Evolutionary conservation across 2,888 invertebrate species (phyloP).

Genomic region (Cerastis rubricosa): DNA sequence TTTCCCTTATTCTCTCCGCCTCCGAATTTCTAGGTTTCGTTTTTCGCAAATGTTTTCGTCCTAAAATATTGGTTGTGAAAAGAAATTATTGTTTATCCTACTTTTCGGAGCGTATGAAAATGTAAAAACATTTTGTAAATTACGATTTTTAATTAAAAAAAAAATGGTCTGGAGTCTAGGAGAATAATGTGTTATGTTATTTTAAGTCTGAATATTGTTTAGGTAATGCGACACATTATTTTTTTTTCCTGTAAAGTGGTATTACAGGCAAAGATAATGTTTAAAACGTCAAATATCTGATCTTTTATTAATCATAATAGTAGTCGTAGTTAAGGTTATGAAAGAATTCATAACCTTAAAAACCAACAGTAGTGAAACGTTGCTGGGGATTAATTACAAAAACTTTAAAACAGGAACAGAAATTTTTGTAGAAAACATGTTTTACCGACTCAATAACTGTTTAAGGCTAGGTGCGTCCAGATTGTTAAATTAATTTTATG

Average conservation of each 20-base stretch:
- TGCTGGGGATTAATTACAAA: background rate
- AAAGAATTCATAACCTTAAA: background rate
- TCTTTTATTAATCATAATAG: too few relatives aligned
- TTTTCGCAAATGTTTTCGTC: conserved; percentile 44
- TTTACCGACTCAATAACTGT: conserved; percentile 28
- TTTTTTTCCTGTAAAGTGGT: background rate
- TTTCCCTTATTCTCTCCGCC: conserved; percentile 18
- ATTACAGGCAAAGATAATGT: background rate
- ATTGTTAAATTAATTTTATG: conserved; percentile 33
- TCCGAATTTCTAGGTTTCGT: conserved; percentile 12
- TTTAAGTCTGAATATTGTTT: background rate
- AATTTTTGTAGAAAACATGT: conserved; percentile 53
- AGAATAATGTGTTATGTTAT: background rate
- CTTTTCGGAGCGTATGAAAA: conserved; percentile 26
- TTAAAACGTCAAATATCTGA: too few relatives aligned
- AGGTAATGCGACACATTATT: background rate
- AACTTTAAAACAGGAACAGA: too few relatives aligned
- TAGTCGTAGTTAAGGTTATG: too few relatives aligned
- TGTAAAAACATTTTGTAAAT: conserved; percentile 19
- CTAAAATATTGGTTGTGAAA: conserved; percentile 35
- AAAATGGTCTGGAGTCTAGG: background rate
- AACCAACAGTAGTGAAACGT: conserved; percentile 5
- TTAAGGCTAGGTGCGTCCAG: background rate
- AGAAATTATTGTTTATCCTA: conserved; percentile 27
- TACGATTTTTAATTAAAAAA: conserved; percentile 7